Base-by-base conservation (phyloP, 2,888 invertebrate genomes). In the Ormia ochracea region DNA sequence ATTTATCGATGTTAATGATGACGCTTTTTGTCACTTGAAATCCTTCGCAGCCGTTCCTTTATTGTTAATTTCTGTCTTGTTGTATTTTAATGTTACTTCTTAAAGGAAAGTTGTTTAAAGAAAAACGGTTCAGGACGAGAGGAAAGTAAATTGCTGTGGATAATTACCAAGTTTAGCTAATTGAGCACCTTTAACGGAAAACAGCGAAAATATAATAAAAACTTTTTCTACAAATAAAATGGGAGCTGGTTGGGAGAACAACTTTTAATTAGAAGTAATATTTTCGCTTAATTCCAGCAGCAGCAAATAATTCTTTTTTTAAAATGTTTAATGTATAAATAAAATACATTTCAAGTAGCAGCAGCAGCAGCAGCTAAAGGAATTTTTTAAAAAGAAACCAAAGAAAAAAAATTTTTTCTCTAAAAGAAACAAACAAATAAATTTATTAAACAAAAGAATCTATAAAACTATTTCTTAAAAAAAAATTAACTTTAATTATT, bases 161-260 rank as follows among this genome's bases (percentile, higher is more conserved):
- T 70, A 72, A 79, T 79, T 70, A 75, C 4, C 54, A 72, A 59
- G 56, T 63, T 80, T 76, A 80, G 80, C 72, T 76, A 80, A 80
- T 80, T 80, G 76, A 9, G 50, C 63, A 80, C 76, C 80, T 76
- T 72, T 36, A 9, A 38, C n/a, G n/a, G n/a, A 38, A 26, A 17
- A 45, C 45, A 52, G 28, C 2, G 33, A 19, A 54, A 1, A 14
- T 19, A 6, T 5, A 28, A 43, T 19, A 48, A 58, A 48, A 58
- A 38, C 2, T 59, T 59, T 38, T 50, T 48, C 10, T 43, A 9
- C n/a, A 48, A 14, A 41, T 23, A n/a, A 4, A 50, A 48, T 33
- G 2, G 12, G 14, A 1, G 9, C 9, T 43, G 45, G 26, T 45
- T 14, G 36, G 41, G 59, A n/a, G 33, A 61, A 59, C 14, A 61